Evolutionary conservation across 2,888 invertebrate genomes (phyloP), one percentile per base, ranked within the genome.

Genomic region (Anodontia alba): DNA sequence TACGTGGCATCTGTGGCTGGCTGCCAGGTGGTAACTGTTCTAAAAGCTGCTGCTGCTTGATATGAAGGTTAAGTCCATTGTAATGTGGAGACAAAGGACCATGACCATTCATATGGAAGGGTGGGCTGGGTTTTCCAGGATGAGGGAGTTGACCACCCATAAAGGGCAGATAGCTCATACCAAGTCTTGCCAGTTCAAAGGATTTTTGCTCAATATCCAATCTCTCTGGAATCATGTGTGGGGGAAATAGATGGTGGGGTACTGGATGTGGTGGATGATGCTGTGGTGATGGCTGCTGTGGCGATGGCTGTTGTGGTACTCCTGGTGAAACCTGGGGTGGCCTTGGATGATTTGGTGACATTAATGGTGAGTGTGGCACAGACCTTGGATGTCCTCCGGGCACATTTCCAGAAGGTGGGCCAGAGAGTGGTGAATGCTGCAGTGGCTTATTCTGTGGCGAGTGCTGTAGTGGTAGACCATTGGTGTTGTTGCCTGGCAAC

Each of bases 21-120:
- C 81, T 79, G 71, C 76, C 77, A 51, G 77, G 76, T 62, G 73
- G 42, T 74, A 82, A 33, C 69, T 81, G 81, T 29, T 84, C 70
- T 46, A 81, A 57, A 62, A 77, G 72, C 57, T 76, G 81, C 73
- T 81, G 86, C 71, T 78, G 83, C 38, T 80, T 69, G 42, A 81
- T 33, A 12, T 81, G 87, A 67, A 85, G 83, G 78, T 78, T 83
- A n/a, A 86, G 87, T 66, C 89, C 83, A 79, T 89, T 89, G 43
- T 86, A 82, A 80, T 87, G 85, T 85, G 88, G 78, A 51, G 84
- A 80, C 36, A 88, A 62, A 17, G 88, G 90, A 62, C 89, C 85
- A 73, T 90, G 90, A 46, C 90, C 90, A 82, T 90, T 90, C 80
- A 90, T 85, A 42, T 83, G 84, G 85, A 86, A 85, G 26, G 87